Base-by-base conservation (phyloP, 2,797 vertebrate genomes). In the Myripristis murdjan region DNA sequence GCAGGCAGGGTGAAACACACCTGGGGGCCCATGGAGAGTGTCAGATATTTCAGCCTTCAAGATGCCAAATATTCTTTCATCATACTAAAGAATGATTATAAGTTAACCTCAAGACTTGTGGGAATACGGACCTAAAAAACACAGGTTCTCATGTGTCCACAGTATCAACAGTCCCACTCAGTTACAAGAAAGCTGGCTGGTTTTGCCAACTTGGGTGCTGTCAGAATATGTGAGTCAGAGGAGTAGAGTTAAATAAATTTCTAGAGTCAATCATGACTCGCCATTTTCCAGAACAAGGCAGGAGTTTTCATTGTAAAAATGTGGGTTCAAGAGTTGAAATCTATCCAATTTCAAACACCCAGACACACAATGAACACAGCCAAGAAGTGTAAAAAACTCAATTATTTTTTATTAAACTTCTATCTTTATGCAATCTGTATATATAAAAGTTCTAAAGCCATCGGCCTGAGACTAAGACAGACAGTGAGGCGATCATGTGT, bases 381-480 rank as follows among this genome's bases (percentile, higher is more conserved):
- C 53, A 52, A 55, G 62, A 71, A 35, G 35, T 62, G 87, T 87
- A 87, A 86, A 94, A 94, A 95, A 94, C 87, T 89, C 87, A 88
- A 86, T 82, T 89, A 10, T 91, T n/a, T 89, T 88, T 94, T 92
- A 95, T 95, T 94, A 94, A 95, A 95, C 82, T 90, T 94, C 93
- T 95, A 94, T 94, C 64, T 92, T 90, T 89, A 91, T 91, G 92
- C 86, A 90, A 93, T 92, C 88, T 94, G 90, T 93, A 85, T 92
- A 92, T 95, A 95, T 92, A 95, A 95, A 95, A 94, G 83, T 89
- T 95, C 92, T 94, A 95, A 90, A 93, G 93, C 91, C 91, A 79
- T 84, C 85, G 82, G 90, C 86, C 90, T 89, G 90, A 92, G 87
- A 93, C 92, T 92, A 91, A 86, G 82, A 92, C 89, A 85, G 88